phyloP scores from a whole-genome alignment of 2,888 invertebrate species.

The Rhogogaster chlorosoma region DNA sequence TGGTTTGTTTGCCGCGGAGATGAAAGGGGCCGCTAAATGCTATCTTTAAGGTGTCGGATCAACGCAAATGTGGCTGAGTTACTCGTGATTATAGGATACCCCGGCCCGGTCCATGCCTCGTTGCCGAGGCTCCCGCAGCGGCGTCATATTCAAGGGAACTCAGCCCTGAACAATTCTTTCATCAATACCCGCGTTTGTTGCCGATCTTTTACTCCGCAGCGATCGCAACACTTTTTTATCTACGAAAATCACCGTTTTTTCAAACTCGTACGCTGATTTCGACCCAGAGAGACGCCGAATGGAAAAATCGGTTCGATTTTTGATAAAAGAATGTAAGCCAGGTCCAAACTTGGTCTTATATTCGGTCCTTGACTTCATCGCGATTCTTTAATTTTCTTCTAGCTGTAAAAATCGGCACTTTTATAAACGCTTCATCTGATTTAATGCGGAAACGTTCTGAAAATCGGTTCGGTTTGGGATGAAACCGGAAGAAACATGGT shows the following conservation, averaged over 20 bases:
- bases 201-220: not conserved
- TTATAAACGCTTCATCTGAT: conserved; percentile 1
- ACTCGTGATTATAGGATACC: conserved; percentile 78
- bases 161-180: not conserved
- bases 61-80: conserved; percentile 78
- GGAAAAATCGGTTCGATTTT: not conserved
- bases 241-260: not conserved
- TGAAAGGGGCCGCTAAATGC: conserved; percentile 78
- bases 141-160: conserved; percentile 63
- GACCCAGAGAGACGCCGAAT: not conserved
- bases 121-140: conserved; percentile 67
- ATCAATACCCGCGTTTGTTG: conserved; percentile 32
- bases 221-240: not conserved
- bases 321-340: not conserved
- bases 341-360: not conserved
- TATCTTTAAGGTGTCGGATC: conserved; percentile 78
- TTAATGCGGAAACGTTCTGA: not conserved
- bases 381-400: not conserved
- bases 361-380: not conserved
- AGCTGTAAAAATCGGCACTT: not conserved
- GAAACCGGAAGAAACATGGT: not conserved
- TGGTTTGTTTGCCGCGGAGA: conserved; percentile 78
- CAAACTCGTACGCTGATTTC: not conserved
- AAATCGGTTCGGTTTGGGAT: not conserved
- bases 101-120: conserved; percentile 66